A percentile compares a stretch with the other conserved stretches of the same genome.
Conservation (phyloP, 2,888 invertebrate species). For the Dione juno region DNA sequence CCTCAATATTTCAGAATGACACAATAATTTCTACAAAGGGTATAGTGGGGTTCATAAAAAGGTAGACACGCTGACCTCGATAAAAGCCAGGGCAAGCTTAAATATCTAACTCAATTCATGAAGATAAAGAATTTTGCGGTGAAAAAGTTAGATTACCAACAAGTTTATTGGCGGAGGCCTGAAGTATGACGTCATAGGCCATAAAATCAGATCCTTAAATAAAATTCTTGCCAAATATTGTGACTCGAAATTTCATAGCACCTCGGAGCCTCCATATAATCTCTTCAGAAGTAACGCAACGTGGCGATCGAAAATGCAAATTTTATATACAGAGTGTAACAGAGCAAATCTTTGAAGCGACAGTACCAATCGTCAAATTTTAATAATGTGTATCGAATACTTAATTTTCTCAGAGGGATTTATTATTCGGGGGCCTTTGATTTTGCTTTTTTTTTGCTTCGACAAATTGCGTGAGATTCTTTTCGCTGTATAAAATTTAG, state of each 20-base stretch:
- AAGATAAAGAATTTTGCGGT: conserved; percentile 28
- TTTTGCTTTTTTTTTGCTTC: neutral
- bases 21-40: conserved; percentile 20
- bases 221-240: conserved; percentile 50
- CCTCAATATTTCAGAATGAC: conserved; percentile 12
- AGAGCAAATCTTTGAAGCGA: conserved; percentile 64
- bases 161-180: conserved; percentile 36
- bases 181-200: conserved; percentile 34
- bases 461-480: conserved; percentile 10
- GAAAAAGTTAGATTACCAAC: conserved; percentile 42
- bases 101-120: conserved; percentile 26
- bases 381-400: conserved; percentile 76
- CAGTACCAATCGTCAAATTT: conserved; percentile 55
- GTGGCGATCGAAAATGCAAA: conserved; percentile 77
- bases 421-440: conserved; percentile 1
- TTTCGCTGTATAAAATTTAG: conserved; percentile 1
- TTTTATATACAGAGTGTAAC: conserved; percentile 72
- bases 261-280: conserved; percentile 56
- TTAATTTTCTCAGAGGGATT: conserved; percentile 55
- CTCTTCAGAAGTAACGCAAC: conserved; percentile 64
- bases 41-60: conserved; percentile 26
- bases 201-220: conserved; percentile 36
- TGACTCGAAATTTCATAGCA: conserved; percentile 57
- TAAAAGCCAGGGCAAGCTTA: conserved; percentile 24
- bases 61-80: conserved; percentile 28